Base-by-base conservation (phyloP, 1,140 invertebrate genomes). In the Caenorhabditis briggsae region DNA sequence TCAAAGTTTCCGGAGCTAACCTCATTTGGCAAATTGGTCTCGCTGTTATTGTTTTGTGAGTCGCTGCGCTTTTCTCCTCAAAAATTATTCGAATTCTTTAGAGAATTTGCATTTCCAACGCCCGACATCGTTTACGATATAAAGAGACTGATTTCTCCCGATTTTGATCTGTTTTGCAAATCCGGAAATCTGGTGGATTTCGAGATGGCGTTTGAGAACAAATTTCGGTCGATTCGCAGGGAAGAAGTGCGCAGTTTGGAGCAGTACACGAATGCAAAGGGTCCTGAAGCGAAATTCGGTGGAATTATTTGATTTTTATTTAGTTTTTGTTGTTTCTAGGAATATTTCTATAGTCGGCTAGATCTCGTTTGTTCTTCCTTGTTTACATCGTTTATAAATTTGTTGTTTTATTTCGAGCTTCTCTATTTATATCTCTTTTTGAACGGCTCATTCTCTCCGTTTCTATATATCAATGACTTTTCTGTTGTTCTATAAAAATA, bases 21-120 rank as follows among this genome's bases (percentile, higher is more conserved):
- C 2, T 87, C 3, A 18, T 87, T 11, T 87, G 33, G 78, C 86
- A 83, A 53, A 33, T 87, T 25, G 86, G 86, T 14, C 25, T 74
- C 3, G 86, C 86, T 5, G 20, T 87, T 5, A 48, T 83, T 18
- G n/a, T 87, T 82, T 59, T 87, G 86, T 87, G 59, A 87, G 86
- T 56, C 14, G 46, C 48, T 20, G 9, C 58, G 9, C 5, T 78
- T 50, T 61, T 43, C 43, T 6, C 9, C 16, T 74, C 0, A 70
- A 25, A 50, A 78, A 53, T 7, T 5, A 0, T 7, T n/a, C n/a
- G 16, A 33, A 16, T 53, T 23, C 7, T 9, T 20, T 55, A 87
- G 86, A 64, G 86, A 87, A 65, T 87, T 87, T 53, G 86, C 74
- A 18, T 87, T 87, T 50, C 86, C 86, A 5, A 87, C 86, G 33